A percentile compares a stretch with the other conserved stretches of the same genome.
Evolutionary conservation across 2,888 invertebrate genomes (phyloP).

Genomic region (Campopleginae sp.): DNA sequence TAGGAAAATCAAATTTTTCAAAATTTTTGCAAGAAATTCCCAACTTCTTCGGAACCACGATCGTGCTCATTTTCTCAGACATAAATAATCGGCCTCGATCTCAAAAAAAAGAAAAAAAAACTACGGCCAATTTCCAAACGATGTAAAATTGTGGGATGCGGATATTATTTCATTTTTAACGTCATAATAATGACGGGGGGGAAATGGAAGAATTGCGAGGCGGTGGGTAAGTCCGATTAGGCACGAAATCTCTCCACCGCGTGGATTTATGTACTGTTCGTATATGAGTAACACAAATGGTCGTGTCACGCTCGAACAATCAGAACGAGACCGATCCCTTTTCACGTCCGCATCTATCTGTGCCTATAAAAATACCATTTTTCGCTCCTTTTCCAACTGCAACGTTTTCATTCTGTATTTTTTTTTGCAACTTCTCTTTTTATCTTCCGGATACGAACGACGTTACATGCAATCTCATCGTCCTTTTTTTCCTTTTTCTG

Average conservation of each 20-base stretch:
- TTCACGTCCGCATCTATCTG: slow-evolving; percentile 28
- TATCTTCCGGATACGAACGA: slow-evolving; percentile 5
- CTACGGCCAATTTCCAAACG: not conserved
- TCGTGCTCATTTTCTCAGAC: not conserved
- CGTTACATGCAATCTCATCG: slow-evolving; percentile 48
- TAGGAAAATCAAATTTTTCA: too few species aligned
- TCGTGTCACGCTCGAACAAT: slow-evolving; percentile 54
- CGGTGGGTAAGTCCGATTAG: not conserved
- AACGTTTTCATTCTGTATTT: slow-evolving; percentile 13
- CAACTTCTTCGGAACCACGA: not conserved
- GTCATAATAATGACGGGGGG: slow-evolving; percentile 3
- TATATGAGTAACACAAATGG: slow-evolving; percentile 34
- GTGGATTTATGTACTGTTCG: not conserved
- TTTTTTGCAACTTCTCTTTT: not conserved
- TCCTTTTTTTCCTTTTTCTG: slow-evolving; percentile 9
- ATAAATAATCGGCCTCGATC: not conserved
- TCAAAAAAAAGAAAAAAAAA: not conserved
- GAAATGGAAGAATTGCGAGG: slow-evolving; percentile 7
- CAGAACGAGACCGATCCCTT: slow-evolving; percentile 23
- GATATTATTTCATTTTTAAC: not conserved
- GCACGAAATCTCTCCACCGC: slow-evolving; percentile 19
- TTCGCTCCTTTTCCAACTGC: not conserved
- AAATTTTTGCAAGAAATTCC: not conserved
- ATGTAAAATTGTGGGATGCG: not conserved
- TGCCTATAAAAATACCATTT: slow-evolving; percentile 29